Evolutionary conservation across 2,888 invertebrate species (phyloP), one percentile per base, ranked within the genome.

Genomic region (Trichogramma dendrolimi): DNA sequence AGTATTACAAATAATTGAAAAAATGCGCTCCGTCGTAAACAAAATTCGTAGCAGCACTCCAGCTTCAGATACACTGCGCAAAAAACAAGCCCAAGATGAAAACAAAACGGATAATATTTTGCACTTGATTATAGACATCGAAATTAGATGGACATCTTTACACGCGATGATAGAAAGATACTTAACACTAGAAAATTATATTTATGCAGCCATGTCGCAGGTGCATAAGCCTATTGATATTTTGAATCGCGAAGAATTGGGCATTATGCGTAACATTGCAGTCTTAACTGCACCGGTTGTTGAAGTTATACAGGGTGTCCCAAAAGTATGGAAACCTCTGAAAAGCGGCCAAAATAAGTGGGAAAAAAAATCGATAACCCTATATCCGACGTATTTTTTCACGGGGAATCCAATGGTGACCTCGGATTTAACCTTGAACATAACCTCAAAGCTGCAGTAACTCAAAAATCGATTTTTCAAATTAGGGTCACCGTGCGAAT

Each of bases 181-280:
- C 7, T 10, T 59, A 14, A 4, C 11, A 40, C 39, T 59, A 46
- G 40, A 54, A 53, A 6, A 6, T 4, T 48, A 54, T 41, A 38
- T 40, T 43, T 43, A 43, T 40, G 1, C 10, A 14, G 57, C 57
- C n/a, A 57, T 57, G 49, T 8, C 39, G 5, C 40, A 57, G 41
- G 48, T 48, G 5, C 27, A 39, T 5, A 57, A 57, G 10, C 50
- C 57, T 10, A n/a, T 49, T 5, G 57, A 49, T 40, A 10, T 57
- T 8, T 8, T 58, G 8, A 58, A 57, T 47, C 7, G 57, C 38
- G 52, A 58, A 50, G 50, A 54, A 64, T 51, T 41, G 41, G 41
- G 27, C 59, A 47, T 49, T 39, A 6, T 27, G 27, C n/a, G 27
- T 46, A 14, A 51, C 38, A n/a, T 58, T 61, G 55, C 11, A 3